Conservation (phyloP, 2,113 vertebrate genomes). For the Rhinopomastus cyanomelas region DNA sequence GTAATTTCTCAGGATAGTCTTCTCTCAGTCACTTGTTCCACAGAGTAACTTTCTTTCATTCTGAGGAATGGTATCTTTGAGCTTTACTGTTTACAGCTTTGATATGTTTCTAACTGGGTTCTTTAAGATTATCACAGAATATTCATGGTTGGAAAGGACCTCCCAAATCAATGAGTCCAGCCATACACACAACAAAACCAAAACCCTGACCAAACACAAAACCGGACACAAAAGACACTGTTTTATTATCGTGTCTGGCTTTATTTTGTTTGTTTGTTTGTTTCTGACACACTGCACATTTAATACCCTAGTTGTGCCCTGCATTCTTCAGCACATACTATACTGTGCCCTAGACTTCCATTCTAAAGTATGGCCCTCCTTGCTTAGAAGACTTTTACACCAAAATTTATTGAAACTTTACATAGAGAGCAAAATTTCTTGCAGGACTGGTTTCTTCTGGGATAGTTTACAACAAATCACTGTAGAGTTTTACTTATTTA, state of each 20-base stretch:
- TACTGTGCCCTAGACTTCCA: neutral
- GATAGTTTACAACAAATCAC: neutral
- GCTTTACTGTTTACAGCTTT: neutral
- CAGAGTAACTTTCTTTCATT: neutral
- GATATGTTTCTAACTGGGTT: neutral
- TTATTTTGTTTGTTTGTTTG: no score
- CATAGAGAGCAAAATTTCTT: neutral
- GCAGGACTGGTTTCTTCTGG: neutral
- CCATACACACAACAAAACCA: no score
- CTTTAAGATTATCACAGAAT: neutral
- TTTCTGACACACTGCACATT: fast-evolving
- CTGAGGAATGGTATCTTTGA: neutral
- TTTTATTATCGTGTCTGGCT: neutral
- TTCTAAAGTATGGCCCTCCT: neutral
- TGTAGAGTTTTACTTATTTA: neutral
- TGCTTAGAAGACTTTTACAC: neutral
- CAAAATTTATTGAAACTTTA: neutral
- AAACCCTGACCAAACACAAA: no score
- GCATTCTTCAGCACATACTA: neutral
- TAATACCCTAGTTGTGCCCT: neutral
- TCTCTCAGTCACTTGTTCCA: neutral
- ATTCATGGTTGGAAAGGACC: no score
- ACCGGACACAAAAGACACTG: no score
- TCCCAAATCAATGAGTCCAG: no score
- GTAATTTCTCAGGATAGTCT: neutral